phyloP scores from a whole-genome alignment of 2,113 vertebrate species.

The Brevimyrus niger region DNA sequence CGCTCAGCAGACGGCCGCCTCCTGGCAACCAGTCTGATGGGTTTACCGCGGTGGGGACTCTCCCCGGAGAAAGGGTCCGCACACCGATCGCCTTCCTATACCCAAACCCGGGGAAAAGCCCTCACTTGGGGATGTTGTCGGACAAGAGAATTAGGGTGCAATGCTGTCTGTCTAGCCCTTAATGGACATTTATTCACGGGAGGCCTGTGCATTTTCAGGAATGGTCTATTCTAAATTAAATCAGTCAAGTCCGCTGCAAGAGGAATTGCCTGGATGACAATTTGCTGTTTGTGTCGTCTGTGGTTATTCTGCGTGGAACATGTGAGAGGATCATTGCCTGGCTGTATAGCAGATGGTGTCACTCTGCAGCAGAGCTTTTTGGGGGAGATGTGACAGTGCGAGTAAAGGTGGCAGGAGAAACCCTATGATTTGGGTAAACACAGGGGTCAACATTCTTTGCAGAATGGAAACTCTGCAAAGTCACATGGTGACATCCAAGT shows the following conservation, averaged over 20 bases:
- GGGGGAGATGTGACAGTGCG: neutral
- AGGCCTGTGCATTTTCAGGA: neutral
- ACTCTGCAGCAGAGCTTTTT: neutral
- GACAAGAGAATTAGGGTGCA: neutral
- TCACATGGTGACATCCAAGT: neutral
- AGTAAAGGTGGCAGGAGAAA: neutral
- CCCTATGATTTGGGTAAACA: neutral
- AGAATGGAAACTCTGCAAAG: neutral
- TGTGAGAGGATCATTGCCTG: neutral
- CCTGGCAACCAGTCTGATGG: neutral
- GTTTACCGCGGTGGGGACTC: neutral
- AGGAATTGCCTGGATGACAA: neutral
- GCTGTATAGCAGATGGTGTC: neutral
- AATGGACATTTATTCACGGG: neutral
- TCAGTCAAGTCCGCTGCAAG: neutral
- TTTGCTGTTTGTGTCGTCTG: neutral
- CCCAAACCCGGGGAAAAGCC: neutral
- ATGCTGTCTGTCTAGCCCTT: neutral
- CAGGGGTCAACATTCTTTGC: neutral
- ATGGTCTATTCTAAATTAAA: neutral
- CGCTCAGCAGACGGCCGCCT: neutral
- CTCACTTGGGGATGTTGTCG: neutral
- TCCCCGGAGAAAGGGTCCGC: neutral
- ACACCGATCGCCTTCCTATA: neutral
- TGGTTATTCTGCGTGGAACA: neutral